Conservation (phyloP, 2,797 vertebrate genomes). For the Xiphorhynchus erythropygius region DNA sequence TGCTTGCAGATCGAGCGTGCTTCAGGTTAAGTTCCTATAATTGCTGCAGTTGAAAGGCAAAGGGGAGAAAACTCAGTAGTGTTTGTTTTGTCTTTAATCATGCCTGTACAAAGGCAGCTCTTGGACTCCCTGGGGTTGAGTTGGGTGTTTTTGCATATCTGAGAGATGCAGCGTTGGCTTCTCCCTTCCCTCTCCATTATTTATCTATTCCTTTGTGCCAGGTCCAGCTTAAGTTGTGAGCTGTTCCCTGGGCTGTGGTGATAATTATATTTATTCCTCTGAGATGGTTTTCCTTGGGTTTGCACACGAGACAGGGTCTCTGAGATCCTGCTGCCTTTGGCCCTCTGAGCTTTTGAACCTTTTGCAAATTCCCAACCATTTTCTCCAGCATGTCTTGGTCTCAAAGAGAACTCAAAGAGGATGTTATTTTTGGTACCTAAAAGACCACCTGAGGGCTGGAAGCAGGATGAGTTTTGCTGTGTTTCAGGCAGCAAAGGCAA, state of each 20-base stretch:
- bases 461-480: not conserved
- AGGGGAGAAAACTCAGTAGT: not conserved
- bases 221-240: constrained; percentile 21
- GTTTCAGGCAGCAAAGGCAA: not conserved
- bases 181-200: not conserved
- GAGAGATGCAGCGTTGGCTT: not conserved
- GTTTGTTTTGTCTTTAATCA: constrained; percentile 64
- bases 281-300: not conserved
- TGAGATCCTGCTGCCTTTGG: not conserved
- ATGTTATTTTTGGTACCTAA: not conserved
- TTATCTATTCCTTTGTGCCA: constrained; percentile 29
- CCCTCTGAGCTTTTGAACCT: not conserved
- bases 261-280: constrained; percentile 33
- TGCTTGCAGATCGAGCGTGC: not conserved
- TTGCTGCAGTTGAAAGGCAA: constrained; percentile 47
- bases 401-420: not conserved
- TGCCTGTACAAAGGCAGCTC: constrained; percentile 11
- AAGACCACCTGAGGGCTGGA: not conserved
- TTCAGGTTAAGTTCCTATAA: constrained; percentile 41
- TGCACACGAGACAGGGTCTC: not conserved
- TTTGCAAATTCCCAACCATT: not conserved
- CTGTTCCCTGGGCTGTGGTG: not conserved
- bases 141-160: constrained; percentile 48
- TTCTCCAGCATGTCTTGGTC: not conserved
- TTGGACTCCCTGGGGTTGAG: constrained; percentile 38